Conservation (phyloP, 2,797 vertebrate genomes). For the Pachyuromys duprasi region DNA sequence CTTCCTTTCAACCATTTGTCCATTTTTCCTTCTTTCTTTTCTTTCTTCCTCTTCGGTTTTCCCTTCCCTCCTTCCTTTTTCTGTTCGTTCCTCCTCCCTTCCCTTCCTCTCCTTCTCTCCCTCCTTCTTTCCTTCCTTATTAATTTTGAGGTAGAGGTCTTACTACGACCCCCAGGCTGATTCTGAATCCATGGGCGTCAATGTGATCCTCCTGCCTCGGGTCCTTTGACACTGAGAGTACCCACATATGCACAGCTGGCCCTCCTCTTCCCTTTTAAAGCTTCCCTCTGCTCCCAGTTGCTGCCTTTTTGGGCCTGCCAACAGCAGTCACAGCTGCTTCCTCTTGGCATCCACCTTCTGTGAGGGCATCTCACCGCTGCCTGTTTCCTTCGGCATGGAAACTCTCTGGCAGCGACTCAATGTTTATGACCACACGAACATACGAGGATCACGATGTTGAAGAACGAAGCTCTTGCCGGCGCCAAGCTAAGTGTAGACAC, state of each 20-base stretch:
- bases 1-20: neutral
- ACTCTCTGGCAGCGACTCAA: slow-evolving; percentile 67
- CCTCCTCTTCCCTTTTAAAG: slow-evolving; percentile 71
- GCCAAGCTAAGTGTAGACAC: slow-evolving; percentile 58
- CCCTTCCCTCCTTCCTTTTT: too few relatives aligned
- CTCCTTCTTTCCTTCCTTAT: neutral
- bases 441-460: slow-evolving; percentile 49
- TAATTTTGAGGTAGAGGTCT: neutral
- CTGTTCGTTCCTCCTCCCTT: neutral
- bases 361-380: slow-evolving; percentile 82
- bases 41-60: neutral
- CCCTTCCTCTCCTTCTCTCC: neutral
- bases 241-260: too few relatives aligned
- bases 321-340: slow-evolving; percentile 57
- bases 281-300: slow-evolving; percentile 68
- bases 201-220: neutral
- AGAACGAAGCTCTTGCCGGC: neutral
- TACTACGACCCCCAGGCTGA: neutral
- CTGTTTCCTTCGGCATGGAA: slow-evolving; percentile 58
- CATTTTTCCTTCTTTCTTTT: neutral
- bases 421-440: slow-evolving; percentile 61
- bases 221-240: neutral
- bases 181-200: neutral
- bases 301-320: slow-evolving; percentile 37
- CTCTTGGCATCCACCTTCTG: slow-evolving; percentile 70